Evolutionary conservation across 1,140 invertebrate species (phyloP).

Genomic region (Camponotus floridanus): DNA sequence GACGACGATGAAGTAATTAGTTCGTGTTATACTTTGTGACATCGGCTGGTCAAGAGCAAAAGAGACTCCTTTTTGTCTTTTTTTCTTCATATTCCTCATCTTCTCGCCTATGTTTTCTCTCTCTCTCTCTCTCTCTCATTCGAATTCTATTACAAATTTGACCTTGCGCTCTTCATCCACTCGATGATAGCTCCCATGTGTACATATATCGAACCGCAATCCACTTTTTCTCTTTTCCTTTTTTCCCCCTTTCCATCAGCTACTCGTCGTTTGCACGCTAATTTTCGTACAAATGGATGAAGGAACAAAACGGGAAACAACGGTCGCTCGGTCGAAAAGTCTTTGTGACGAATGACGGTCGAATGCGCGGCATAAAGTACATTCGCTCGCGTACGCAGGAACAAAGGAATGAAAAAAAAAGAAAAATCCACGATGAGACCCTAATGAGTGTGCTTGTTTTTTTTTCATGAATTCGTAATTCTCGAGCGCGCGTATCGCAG

Average conservation of each 20-base stretch:
- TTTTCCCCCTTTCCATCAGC: slow-evolving; percentile 1
- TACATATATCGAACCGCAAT: slow-evolving; percentile 39
- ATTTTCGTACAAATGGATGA: slow-evolving; percentile 40
- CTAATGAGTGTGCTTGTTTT: slow-evolving; percentile 45
- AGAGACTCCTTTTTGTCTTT: slow-evolving; percentile 42
- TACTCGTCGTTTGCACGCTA: slow-evolving; percentile 42
- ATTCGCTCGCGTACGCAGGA: slow-evolving; percentile 18
- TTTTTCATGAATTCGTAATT: slow-evolving; percentile 46
- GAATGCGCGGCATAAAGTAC: slow-evolving; percentile 55
- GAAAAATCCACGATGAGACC: slow-evolving; percentile 47
- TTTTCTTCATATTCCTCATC: background rate
- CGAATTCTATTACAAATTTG: slow-evolving; percentile 77
- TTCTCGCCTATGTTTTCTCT: slow-evolving; percentile 2
- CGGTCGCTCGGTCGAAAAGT: slow-evolving; percentile 57
- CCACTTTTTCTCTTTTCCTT: background rate
- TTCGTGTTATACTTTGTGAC: slow-evolving; percentile 81
- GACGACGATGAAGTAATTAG: slow-evolving; percentile 81
- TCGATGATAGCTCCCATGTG: slow-evolving; percentile 29
- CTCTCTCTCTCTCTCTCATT: slow-evolving; percentile 3
- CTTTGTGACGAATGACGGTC: slow-evolving; percentile 71
- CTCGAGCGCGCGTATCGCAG: slow-evolving; percentile 16
- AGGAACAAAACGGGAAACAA: slow-evolving; percentile 33
- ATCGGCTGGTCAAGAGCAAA: slow-evolving; percentile 70
- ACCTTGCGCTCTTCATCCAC: slow-evolving; percentile 20
- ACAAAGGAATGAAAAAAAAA: slow-evolving; percentile 10